Percentiles rank a stretch among this genome's conserved stretches.
Evolutionary conservation across 2,113 vertebrate species (phyloP).

Genomic region (Lophotis ruficrista): DNA sequence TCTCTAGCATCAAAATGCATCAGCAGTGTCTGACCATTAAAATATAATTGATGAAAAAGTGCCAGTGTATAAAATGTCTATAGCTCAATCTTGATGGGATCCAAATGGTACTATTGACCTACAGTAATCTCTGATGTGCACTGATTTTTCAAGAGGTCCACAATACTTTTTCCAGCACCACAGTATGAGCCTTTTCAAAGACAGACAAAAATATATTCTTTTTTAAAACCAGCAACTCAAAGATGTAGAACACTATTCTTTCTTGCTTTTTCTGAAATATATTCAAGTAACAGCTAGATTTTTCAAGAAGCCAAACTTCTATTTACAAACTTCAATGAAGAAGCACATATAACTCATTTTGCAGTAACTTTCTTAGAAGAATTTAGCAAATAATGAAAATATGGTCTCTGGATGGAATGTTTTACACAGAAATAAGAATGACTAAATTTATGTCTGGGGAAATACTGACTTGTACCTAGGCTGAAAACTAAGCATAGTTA

Average conservation of each 20-base stretch:
- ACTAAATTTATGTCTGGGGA: background rate
- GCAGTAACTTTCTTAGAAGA: background rate
- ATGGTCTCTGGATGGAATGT: background rate
- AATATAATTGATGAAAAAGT: conserved; percentile 21
- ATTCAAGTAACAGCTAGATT: background rate
- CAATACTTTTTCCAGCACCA: background rate
- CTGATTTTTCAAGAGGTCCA: background rate
- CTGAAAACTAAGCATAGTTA: background rate
- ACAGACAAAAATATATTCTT: background rate
- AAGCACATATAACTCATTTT: background rate
- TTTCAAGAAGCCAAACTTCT: background rate
- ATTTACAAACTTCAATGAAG: background rate
- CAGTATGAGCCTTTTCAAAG: background rate
- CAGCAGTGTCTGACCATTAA: conserved; percentile 14
- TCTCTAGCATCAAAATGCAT: background rate
- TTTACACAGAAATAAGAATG: background rate
- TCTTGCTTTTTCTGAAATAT: background rate
- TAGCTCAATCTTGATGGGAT: background rate
- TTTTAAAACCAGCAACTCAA: background rate
- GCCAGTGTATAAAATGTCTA: background rate
- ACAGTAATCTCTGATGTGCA: background rate
- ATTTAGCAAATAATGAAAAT: background rate
- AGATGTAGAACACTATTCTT: background rate
- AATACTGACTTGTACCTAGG: background rate
- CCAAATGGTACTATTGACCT: background rate